These are phyloP conservation scores for Dendrolimus punctatus DNA, from an alignment of 1,140 invertebrate species.

Conservation along the genomic window DNA sequence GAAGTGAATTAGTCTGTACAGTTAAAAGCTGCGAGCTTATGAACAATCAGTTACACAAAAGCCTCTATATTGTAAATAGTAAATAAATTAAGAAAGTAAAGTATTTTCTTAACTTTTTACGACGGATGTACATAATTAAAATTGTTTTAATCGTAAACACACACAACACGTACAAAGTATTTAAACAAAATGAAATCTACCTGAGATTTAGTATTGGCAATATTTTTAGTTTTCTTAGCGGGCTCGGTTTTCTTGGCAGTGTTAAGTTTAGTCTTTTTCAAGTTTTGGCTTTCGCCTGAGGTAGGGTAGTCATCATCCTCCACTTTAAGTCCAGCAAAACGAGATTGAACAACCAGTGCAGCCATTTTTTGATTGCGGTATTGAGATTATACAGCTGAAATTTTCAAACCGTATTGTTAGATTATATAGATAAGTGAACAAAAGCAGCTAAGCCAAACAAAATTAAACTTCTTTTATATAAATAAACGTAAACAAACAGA, in stretches of 20 bases:
- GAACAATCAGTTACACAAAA: no score
- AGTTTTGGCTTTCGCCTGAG: constrained; percentile 39
- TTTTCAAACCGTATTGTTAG: no score
- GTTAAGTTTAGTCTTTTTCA: constrained; percentile 45
- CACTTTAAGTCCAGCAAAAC: constrained; percentile 75
- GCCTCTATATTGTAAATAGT: no score
- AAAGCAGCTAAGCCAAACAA: no score
- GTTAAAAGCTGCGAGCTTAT: no score
- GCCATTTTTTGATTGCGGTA: constrained; percentile 38
- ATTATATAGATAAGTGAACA: no score
- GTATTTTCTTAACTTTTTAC: no score
- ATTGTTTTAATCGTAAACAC: neutral
- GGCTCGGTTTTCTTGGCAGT: constrained; percentile 41
- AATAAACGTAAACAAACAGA: no score
- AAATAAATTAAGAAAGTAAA: no score
- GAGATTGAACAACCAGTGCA: constrained; percentile 73
- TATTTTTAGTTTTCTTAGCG: constrained; percentile 42
- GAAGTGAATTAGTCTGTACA: no score
- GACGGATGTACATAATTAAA: no score
- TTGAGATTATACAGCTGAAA: neutral
- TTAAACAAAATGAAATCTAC: constrained; percentile 16
- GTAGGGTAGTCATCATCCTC: constrained; percentile 73
- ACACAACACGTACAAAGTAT: neutral
- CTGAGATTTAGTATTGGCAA: constrained; percentile 32
- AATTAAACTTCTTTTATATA: no score